A percentile compares a stretch with the other conserved stretches of the same genome.
Conservation (phyloP, 2,797 vertebrate genomes). For the Silurus aristotelis region DNA sequence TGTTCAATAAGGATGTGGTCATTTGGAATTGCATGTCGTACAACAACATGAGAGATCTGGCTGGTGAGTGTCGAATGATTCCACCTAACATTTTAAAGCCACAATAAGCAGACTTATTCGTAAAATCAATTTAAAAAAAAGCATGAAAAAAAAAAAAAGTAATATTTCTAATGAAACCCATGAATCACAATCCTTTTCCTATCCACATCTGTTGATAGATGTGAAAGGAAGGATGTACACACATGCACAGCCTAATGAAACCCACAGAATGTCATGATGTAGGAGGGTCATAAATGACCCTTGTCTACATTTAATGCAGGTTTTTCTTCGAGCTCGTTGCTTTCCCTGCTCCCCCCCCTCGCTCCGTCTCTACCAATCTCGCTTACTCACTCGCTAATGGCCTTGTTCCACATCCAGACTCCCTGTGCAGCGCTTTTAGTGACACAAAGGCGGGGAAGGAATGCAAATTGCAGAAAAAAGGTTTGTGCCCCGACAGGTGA, state of each 20-base stretch:
- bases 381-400: conserved; percentile 67
- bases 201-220: too few relatives aligned
- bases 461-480: conserved; percentile 61
- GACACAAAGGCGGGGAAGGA: conserved; percentile 54
- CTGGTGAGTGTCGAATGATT: too few relatives aligned
- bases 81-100: too few relatives aligned
- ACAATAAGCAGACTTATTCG: too few relatives aligned
- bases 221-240: not conserved
- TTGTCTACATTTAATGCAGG: conserved; percentile 71
- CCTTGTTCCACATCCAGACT: conserved; percentile 73
- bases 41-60: too few relatives aligned
- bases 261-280: conserved; percentile 29
- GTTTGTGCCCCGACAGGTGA: conserved; percentile 48
- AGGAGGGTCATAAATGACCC: conserved; percentile 59
- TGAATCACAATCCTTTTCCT: too few relatives aligned
- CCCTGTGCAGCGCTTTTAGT: conserved; percentile 8
- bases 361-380: not conserved
- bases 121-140: too few relatives aligned
- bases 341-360: conserved; percentile 51
- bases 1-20: too few relatives aligned
- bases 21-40: too few relatives aligned
- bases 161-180: too few relatives aligned
- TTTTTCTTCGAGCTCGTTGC: conserved; percentile 67
- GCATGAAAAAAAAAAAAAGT: too few relatives aligned
- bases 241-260: not conserved